These are phyloP conservation scores for Iphiclides podalirius DNA, from an alignment of 2,888 invertebrate genomes.

Conservation along the genomic window DNA sequence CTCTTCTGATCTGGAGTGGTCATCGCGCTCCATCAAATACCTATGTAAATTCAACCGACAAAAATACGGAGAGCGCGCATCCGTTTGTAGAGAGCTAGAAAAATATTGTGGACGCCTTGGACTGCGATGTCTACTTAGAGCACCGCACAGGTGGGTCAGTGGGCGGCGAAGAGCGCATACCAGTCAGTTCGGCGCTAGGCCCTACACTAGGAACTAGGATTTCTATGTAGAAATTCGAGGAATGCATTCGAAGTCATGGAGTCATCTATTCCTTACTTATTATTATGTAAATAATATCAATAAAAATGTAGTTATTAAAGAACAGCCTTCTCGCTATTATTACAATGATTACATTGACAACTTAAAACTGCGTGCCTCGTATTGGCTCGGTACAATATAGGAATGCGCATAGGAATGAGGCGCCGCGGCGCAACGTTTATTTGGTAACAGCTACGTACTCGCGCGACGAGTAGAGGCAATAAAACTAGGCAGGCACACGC, in stretches of 20 bases:
- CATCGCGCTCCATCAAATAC: too few relatives aligned
- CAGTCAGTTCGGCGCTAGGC: neutral
- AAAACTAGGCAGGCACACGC: neutral
- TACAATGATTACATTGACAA: slow-evolving; percentile 11
- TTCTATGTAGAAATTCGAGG: slow-evolving; percentile 48
- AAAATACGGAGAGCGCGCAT: too few relatives aligned
- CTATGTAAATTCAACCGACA: too few relatives aligned
- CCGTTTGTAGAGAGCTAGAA: neutral
- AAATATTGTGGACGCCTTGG: neutral
- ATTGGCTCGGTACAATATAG: slow-evolving; percentile 26
- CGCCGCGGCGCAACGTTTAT: slow-evolving; percentile 27
- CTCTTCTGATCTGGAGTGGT: too few relatives aligned
- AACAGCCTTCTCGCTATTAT: slow-evolving; percentile 21
- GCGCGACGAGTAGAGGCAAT: neutral
- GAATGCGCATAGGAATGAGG: slow-evolving; percentile 1
- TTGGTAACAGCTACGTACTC: slow-evolving; percentile 36
- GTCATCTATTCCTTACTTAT: slow-evolving; percentile 30
- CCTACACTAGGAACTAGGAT: slow-evolving; percentile 19
- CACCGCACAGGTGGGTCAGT: neutral
- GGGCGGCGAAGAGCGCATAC: neutral
- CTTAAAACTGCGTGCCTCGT: neutral
- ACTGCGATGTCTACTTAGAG: neutral
- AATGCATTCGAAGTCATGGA: slow-evolving; percentile 73
- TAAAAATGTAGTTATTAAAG: slow-evolving; percentile 13
- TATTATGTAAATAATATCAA: slow-evolving; percentile 35